Conservation (phyloP, 2,113 vertebrate genomes). For the Reinhardtius hippoglossoides region DNA sequence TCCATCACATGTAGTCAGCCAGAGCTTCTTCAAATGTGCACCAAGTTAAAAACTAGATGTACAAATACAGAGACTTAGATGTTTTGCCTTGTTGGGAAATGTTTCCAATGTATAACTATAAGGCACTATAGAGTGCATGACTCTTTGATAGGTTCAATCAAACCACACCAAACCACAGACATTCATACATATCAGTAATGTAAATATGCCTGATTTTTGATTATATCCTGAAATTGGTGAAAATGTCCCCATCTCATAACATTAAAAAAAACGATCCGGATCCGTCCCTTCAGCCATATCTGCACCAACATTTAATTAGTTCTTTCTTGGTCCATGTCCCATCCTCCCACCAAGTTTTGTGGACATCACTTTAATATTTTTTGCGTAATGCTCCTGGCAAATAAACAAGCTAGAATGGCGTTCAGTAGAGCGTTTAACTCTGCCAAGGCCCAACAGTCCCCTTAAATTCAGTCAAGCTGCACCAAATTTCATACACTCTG, state of each 20-base stretch:
- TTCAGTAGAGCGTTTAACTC: background rate
- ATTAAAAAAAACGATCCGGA: too few relatives aligned
- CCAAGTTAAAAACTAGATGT: background rate
- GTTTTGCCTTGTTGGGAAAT: background rate
- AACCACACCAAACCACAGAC: too few relatives aligned
- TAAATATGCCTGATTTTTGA: too few relatives aligned
- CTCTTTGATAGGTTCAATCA: too few relatives aligned
- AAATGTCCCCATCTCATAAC: too few relatives aligned
- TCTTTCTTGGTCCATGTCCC: background rate
- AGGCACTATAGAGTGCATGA: too few relatives aligned
- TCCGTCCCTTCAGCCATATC: too few relatives aligned
- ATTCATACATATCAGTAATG: too few relatives aligned
- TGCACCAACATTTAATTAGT: too few relatives aligned
- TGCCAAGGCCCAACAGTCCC: background rate
- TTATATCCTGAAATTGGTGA: background rate
- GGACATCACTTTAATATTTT: background rate
- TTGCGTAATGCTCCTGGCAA: background rate
- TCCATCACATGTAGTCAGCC: conserved; percentile 23
- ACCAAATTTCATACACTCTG: too few relatives aligned
- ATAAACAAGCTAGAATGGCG: background rate
- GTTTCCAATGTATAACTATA: background rate
- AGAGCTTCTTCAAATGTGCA: conserved; percentile 16
- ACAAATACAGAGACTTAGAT: background rate
- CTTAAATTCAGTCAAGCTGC: too few relatives aligned
- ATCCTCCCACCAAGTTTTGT: background rate